A percentile compares a stretch with the other conserved stretches of the same genome.
Evolutionary conservation across 1,140 invertebrate genomes (phyloP).

Genomic region (Drosophila bifasciata): DNA sequence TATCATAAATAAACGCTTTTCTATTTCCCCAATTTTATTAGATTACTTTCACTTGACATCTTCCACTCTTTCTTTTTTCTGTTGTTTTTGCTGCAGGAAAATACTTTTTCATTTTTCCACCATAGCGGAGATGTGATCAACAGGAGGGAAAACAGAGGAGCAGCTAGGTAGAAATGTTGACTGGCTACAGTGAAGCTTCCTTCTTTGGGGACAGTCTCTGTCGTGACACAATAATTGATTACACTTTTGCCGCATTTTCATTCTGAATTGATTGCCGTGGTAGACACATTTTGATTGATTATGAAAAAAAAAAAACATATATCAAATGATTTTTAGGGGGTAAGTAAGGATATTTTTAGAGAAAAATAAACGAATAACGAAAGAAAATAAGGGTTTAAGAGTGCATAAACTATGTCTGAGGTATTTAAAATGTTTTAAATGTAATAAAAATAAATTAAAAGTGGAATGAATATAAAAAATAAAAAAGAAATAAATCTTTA

Average conservation of each 20-base stretch:
- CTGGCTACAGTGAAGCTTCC: no score
- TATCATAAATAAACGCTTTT: constrained; percentile 53
- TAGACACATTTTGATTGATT: constrained; percentile 47
- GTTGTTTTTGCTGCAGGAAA: constrained; percentile 6
- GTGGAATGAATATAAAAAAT: no score
- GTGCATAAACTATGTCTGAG: no score
- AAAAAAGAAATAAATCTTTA: no score
- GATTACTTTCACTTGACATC: constrained; percentile 51
- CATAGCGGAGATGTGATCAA: constrained; percentile 1
- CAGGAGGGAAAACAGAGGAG: not conserved
- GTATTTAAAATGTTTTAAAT: no score
- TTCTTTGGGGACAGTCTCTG: constrained; percentile 16
- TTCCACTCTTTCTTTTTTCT: constrained; percentile 18
- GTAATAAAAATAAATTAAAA: no score
- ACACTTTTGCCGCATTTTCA: constrained; percentile 13
- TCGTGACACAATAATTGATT: constrained; percentile 58
- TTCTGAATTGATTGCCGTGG: constrained; percentile 46
- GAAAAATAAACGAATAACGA: no score
- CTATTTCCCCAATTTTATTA: constrained; percentile 20
- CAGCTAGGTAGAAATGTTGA: no score
- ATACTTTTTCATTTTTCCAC: constrained; percentile 44
- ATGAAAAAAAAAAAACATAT: not conserved
- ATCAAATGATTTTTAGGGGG: not conserved
- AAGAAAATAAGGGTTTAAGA: no score
- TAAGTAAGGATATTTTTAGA: not conserved